Evolutionary conservation across 2,888 invertebrate species (phyloP), one percentile per base, ranked within the genome.

Genomic region (Pollenia angustigena): DNA sequence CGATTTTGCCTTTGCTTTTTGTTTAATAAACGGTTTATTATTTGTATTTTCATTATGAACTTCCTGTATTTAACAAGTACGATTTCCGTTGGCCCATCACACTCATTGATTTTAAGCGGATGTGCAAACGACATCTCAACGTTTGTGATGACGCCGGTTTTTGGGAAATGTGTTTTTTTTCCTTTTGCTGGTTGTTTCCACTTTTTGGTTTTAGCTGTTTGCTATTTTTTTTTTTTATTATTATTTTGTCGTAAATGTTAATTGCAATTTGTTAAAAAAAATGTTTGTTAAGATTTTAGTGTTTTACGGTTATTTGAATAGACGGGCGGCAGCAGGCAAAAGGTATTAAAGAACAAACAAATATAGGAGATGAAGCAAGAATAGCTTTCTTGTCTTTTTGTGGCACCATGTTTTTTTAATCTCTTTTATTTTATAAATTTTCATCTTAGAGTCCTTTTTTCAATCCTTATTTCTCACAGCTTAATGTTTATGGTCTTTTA

Each of bases 11-110:
- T 42, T 10, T 46, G 14, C n/a, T 32, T 54, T 62, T 42, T 66
- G 50, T 50, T 48, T 54, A 48, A 71, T 60, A 62, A 54, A 64
- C 62, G 81, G 66, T 83, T 81, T 66, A 72, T 68, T 79, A 68
- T 60, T 60, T 82, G 54, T 81, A 54, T 85, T 88, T 88, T 87
- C 81, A 88, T 85, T 85, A 80, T 83, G 71, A 86, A 88, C 86
- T 87, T 88, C 88, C 88, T 85, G 85, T 81, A 83, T 85, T 81
- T 88, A 88, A 88, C 86, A 87, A 88, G 84, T 83, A 87, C 86
- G 87, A 85, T 87, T 88, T 88, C 88, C 88, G 88, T 52, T 85
- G 74, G 56, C 72, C 58, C 83, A 86, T 80, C 83, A 74, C 80
- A 69, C 80, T 80, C 80, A 86, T 83, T 86, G 86, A 83, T 86